These are phyloP conservation scores for Solenodon paradoxus DNA, from an alignment of 2,113 vertebrate species.

Conservation along the genomic window DNA sequence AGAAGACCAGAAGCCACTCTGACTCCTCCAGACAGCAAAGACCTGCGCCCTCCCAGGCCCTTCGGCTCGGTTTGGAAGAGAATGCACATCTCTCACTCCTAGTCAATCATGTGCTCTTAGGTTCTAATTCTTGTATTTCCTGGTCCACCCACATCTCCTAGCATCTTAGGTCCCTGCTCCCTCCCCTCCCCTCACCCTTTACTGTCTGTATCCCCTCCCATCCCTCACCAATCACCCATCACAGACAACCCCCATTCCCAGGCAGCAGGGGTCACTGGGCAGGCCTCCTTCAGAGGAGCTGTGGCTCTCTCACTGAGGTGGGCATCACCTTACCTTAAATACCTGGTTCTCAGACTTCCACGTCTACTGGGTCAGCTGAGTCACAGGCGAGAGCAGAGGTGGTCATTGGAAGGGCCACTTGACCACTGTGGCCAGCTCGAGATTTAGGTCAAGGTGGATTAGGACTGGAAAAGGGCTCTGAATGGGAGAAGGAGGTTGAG, in stretches of 20 bases:
- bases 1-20: not conserved
- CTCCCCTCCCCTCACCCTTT: not conserved
- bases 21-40: not conserved
- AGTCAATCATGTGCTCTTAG: not conserved
- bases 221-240: not conserved
- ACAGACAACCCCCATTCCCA: too few species aligned
- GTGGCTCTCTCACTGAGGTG: not conserved
- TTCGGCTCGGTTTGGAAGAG: not conserved
- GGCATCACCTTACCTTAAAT: not conserved
- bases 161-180: not conserved
- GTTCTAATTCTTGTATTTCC: not conserved
- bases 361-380: not conserved
- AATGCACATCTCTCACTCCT: not conserved
- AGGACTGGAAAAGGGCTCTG: not conserved
- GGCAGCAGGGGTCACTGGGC: not conserved
- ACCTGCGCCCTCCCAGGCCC: fast-evolving
- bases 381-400: not conserved
- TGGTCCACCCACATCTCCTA: not conserved
- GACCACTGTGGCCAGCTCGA: not conserved
- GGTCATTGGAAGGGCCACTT: not conserved
- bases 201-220: fast-evolving
- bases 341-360: not conserved
- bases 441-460: not conserved
- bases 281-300: not conserved
- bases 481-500: not conserved